Conservation (phyloP, 2,113 vertebrate species). For the Phoenicopterus ruber region DNA sequence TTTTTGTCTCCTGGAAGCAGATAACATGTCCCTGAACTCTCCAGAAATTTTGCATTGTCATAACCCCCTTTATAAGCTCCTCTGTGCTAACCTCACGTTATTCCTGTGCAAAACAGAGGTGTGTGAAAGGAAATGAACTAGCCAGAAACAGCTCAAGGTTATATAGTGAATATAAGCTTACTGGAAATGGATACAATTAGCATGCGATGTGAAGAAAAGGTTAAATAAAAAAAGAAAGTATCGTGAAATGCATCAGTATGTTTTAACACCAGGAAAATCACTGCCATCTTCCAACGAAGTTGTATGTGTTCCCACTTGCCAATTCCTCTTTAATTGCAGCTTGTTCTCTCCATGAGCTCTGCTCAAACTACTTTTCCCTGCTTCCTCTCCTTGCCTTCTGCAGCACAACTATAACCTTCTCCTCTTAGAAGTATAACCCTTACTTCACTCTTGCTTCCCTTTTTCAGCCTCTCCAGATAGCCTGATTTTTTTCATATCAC, state of each 20-base stretch:
- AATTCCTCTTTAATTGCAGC: background rate
- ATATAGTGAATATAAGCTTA: background rate
- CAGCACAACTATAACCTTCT: background rate
- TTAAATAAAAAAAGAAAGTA: background rate
- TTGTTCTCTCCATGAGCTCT: background rate
- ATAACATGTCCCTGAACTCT: background rate
- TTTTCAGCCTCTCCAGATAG: conserved; percentile 1
- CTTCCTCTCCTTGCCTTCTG: background rate
- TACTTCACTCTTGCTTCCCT: background rate
- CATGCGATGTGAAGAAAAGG: background rate
- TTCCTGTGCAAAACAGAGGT: background rate
- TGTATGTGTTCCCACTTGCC: background rate
- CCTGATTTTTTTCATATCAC: background rate
- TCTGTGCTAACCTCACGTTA: background rate
- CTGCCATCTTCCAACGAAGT: background rate
- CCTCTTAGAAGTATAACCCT: background rate
- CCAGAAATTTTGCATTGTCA: background rate
- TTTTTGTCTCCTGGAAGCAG: background rate
- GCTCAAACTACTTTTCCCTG: background rate
- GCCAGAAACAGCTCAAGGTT: background rate
- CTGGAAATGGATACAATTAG: background rate
- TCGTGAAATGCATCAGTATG: background rate
- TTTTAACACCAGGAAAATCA: conserved; percentile 5
- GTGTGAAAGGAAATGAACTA: background rate
- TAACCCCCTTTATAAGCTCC: background rate